These are phyloP conservation scores for Ephialtes manifestator DNA, from an alignment of 2,888 invertebrate genomes.

Conservation along the genomic window DNA sequence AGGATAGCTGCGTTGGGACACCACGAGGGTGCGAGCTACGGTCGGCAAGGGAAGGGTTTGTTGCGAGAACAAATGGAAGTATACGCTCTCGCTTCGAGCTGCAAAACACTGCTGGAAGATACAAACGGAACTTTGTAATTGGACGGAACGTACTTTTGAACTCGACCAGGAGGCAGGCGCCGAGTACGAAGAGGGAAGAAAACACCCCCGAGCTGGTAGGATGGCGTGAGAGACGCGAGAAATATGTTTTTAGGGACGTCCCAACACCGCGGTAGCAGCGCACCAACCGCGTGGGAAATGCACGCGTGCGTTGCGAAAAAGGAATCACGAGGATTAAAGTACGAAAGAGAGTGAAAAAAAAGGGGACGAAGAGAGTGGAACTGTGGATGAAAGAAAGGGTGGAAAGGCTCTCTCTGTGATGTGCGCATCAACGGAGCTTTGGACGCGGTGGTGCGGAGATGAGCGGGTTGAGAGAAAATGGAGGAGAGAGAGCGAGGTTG, in stretches of 20 bases:
- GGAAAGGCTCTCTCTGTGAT: conserved; percentile 40
- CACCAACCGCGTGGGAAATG: conserved; percentile 67
- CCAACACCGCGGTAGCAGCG: conserved; percentile 5
- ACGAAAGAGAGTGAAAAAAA: conserved; percentile 44
- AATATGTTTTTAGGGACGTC: conserved; percentile 58
- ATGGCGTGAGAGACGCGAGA: conserved; percentile 19
- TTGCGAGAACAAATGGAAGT: conserved; percentile 72
- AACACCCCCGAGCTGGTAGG: conserved; percentile 43
- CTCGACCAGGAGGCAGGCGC: conserved; percentile 37
- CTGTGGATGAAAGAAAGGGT: conserved; percentile 27
- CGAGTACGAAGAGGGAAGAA: conserved; percentile 9
- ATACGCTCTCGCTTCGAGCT: conserved; percentile 48
- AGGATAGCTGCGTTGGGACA: conserved; percentile 19
- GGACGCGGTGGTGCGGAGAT: conserved; percentile 26
- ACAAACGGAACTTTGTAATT: conserved; percentile 79
- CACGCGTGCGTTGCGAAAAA: conserved; percentile 66
- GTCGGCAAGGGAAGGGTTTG: conserved; percentile 27
- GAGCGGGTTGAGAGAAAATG: conserved; percentile 12
- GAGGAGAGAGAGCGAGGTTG: conserved; percentile 43
- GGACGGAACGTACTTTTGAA: conserved; percentile 72
- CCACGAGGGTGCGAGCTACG: conserved; percentile 18
- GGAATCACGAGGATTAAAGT: conserved; percentile 66
- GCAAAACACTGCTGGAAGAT: conserved; percentile 69
- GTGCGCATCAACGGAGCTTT: conserved; percentile 43
- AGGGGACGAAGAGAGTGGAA: conserved; percentile 35